Conservation (phyloP, 2,888 invertebrate species). For the Cerastoderma edule region DNA sequence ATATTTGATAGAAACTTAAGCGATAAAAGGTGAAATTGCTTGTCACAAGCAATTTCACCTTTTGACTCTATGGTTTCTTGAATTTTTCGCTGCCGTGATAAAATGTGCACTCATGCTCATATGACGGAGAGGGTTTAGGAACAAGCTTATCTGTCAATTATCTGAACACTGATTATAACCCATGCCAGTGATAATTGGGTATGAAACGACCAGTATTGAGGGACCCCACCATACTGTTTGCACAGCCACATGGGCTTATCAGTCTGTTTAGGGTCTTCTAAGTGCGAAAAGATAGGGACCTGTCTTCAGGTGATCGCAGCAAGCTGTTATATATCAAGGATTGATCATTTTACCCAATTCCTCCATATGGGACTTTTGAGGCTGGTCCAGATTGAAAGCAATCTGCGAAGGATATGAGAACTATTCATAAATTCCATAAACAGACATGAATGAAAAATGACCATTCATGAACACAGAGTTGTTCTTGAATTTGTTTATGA, state of each 20-base stretch:
- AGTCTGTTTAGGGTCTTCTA: constrained; percentile 16
- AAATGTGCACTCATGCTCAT: no score
- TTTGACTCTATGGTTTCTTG: neutral
- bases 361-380: no score
- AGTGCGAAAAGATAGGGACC: constrained; percentile 18
- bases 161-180: neutral
- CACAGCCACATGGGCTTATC: constrained; percentile 14
- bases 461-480: no score
- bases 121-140: no score
- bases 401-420: no score
- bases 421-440: no score
- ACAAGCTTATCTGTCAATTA: neutral
- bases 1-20: no score
- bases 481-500: no score
- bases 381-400: no score
- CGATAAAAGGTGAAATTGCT: neutral
- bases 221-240: neutral
- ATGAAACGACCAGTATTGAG: neutral
- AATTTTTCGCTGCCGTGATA: no score
- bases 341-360: no score
- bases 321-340: constrained; percentile 2
- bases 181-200: constrained; percentile 10
- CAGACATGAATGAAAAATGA: no score
- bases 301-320: constrained; percentile 13
- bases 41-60: neutral